These are phyloP conservation scores for Gavialis gangeticus DNA, from an alignment of 2,113 vertebrate genomes.

Conservation along the genomic window DNA sequence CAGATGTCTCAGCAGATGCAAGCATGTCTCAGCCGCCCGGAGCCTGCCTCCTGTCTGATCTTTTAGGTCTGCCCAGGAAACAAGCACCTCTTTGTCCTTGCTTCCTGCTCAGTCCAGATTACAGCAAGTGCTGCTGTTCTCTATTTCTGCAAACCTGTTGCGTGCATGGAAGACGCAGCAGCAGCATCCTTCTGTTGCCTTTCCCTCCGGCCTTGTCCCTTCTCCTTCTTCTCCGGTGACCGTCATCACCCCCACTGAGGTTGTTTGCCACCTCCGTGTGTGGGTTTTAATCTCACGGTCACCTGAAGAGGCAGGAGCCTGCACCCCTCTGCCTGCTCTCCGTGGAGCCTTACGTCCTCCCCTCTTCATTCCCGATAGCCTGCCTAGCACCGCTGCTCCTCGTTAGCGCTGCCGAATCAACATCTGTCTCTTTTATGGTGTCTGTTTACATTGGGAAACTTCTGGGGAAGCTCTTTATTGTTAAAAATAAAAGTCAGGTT, in stretches of 20 bases:
- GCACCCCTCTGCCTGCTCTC: not conserved
- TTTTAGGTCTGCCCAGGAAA: no score
- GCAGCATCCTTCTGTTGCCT: constrained; percentile 23
- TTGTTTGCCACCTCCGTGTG: not conserved
- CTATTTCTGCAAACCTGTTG: not conserved
- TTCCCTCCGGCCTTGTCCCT: constrained; percentile 51
- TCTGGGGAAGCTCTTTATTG: constrained; percentile 45
- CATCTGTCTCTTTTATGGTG: constrained; percentile 30
- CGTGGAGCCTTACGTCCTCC: accelerated
- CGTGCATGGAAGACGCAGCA: not conserved
- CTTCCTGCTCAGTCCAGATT: not conserved
- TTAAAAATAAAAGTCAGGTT: constrained; percentile 50
- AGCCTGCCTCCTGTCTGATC: not conserved
- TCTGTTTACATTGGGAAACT: constrained; percentile 34
- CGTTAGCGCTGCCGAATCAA: not conserved
- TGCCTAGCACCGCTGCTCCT: accelerated
- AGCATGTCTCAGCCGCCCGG: accelerated
- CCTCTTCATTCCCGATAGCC: not conserved
- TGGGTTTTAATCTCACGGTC: not conserved
- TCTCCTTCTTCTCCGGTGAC: constrained; percentile 11
- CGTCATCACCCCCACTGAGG: not conserved
- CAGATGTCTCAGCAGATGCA: not conserved
- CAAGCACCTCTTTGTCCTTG: accelerated
- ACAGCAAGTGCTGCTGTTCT: not conserved
- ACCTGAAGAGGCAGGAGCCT: not conserved